Evolutionary conservation across 2,888 invertebrate genomes (phyloP).

Genomic region (Oasisia sp.): DNA sequence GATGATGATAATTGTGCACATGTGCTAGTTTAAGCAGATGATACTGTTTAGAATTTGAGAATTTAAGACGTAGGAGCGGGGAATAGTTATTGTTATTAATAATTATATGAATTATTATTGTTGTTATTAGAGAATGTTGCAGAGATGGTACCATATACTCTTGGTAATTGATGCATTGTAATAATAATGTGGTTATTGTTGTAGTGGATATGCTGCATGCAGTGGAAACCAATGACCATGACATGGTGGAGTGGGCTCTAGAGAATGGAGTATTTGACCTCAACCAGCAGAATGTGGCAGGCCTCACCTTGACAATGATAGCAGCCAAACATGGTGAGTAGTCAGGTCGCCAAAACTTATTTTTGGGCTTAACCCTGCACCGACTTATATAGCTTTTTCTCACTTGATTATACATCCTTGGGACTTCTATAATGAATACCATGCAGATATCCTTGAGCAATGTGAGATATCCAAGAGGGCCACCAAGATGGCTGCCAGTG

Average conservation of each 20-base stretch:
- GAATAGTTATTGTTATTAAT: background rate
- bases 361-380: no score
- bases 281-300: background rate
- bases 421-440: no score
- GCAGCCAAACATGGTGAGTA: background rate
- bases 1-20: no score
- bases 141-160: background rate
- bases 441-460: no score
- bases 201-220: background rate
- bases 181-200: background rate
- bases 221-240: background rate
- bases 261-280: background rate
- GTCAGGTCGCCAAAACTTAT: no score
- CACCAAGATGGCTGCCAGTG: no score
- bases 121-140: background rate
- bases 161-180: background rate
- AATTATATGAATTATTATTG: background rate
- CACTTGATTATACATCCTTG: no score
- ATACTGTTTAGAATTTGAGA: background rate
- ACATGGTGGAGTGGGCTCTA: background rate
- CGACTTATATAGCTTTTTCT: no score
- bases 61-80: background rate
- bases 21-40: no score
- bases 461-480: no score
- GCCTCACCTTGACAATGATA: background rate